Percentiles rank a stretch among this genome's conserved stretches.
phyloP scores from a whole-genome alignment of 2,797 vertebrate species.

The Chelon labrosus region DNA sequence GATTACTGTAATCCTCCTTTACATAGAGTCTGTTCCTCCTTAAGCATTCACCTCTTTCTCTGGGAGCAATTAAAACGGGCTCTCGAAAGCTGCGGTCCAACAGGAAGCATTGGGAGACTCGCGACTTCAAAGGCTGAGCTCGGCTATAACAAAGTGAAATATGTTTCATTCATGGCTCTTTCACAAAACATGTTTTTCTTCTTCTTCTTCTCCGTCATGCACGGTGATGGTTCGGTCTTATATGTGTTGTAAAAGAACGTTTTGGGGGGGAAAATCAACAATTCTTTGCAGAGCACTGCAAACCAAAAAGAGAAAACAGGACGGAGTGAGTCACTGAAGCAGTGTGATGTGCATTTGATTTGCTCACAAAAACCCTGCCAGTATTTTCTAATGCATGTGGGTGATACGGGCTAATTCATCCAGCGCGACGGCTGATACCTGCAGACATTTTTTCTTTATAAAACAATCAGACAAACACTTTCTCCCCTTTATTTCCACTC shows the following conservation, averaged over 20 bases:
- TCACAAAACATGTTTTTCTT: constrained; percentile 56
- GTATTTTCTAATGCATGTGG: constrained; percentile 43
- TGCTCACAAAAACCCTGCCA: constrained; percentile 18
- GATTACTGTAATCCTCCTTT: constrained; percentile 69
- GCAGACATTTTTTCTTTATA: constrained; percentile 5
- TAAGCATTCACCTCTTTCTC: constrained; percentile 77
- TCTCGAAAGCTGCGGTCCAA: constrained; percentile 71
- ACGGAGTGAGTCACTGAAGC: constrained; percentile 21
- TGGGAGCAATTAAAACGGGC: constrained; percentile 83
- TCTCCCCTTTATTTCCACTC: constrained; percentile 10
- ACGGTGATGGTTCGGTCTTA: constrained; percentile 36
- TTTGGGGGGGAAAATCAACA: constrained; percentile 29
- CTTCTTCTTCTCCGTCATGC: constrained; percentile 38
- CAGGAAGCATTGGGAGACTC: constrained; percentile 74
- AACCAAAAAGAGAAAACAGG: background rate
- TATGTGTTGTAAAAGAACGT: constrained; percentile 58
- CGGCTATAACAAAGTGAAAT: constrained; percentile 63
- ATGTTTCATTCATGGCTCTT: constrained; percentile 53
- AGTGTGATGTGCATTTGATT: constrained; percentile 33
- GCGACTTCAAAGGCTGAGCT: constrained; percentile 80
- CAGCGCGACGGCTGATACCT: background rate
- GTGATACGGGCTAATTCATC: constrained; percentile 37
- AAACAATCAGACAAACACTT: background rate
- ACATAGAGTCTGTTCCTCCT: constrained; percentile 65
- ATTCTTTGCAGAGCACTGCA: constrained; percentile 21